Percentiles rank a stretch among this genome's conserved stretches.
These are phyloP conservation scores for Caenorhabditis angaria DNA, from an alignment of 2,888 invertebrate genomes.

Conservation along the genomic window DNA sequence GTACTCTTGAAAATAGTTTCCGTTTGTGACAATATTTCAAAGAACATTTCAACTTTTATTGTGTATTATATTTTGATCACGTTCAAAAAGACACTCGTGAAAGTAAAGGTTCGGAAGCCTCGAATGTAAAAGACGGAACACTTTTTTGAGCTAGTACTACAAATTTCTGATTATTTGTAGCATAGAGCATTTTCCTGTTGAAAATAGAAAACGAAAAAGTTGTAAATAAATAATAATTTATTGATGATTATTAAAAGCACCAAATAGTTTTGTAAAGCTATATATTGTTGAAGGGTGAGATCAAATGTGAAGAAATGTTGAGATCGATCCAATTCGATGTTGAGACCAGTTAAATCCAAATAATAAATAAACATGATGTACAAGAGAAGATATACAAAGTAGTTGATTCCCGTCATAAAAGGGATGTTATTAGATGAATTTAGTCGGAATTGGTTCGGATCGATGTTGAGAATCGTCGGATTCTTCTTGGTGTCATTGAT, in stretches of 20 bases:
- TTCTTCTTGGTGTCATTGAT: neutral
- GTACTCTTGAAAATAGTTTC: no score
- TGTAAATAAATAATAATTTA: neutral
- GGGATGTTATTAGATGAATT: neutral
- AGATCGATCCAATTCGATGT: neutral
- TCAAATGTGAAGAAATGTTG: neutral
- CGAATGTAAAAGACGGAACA: no score
- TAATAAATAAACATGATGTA: neutral
- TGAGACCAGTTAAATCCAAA: neutral
- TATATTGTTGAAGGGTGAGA: neutral
- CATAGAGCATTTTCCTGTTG: no score
- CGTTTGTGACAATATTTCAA: no score
- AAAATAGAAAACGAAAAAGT: no score
- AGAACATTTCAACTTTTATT: no score
- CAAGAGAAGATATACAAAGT: neutral
- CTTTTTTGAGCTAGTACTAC: no score
- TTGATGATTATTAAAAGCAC: no score
- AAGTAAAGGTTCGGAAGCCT: no score
- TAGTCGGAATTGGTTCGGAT: neutral
- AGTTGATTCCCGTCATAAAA: neutral
- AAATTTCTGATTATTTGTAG: no score
- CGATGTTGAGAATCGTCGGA: neutral
- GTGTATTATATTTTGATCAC: no score
- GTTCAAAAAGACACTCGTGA: no score
- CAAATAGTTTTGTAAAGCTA: neutral